phyloP scores from a whole-genome alignment of 1,140 invertebrate species.

The Mya arenaria region DNA sequence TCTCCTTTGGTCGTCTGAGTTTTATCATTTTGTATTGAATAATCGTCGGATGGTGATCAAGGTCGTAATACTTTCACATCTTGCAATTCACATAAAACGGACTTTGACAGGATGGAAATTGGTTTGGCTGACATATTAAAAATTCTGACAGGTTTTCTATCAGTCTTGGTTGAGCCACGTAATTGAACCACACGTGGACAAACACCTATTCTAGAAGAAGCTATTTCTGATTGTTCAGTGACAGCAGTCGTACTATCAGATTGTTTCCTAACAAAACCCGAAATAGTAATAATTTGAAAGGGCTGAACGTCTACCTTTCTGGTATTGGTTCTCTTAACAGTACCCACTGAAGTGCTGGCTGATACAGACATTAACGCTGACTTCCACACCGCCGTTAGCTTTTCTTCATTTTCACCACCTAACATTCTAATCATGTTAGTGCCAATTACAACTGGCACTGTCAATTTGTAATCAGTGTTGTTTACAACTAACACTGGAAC shows the following conservation, averaged over 20 bases:
- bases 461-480: neutral
- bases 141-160: slow-evolving; percentile 4
- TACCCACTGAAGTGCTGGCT: neutral
- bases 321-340: neutral
- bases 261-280: neutral
- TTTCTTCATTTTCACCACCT: neutral
- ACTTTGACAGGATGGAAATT: neutral
- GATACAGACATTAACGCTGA: neutral
- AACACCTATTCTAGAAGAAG: neutral
- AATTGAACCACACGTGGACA: neutral
- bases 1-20: neutral
- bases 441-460: neutral
- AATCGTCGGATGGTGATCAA: neutral
- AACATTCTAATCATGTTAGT: neutral
- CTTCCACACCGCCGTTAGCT: neutral
- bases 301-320: neutral
- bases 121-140: slow-evolving; percentile 8
- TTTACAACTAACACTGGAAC: neutral
- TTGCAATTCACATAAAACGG: neutral
- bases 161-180: neutral
- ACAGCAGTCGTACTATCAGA: neutral
- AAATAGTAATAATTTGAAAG: neutral
- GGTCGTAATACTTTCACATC: slow-evolving; percentile 5
- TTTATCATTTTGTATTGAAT: neutral
- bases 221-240: neutral